Evolutionary conservation across 2,888 invertebrate genomes (phyloP), one percentile per base, ranked within the genome.

Genomic region (Caenorhabditis drosophilae): DNA sequence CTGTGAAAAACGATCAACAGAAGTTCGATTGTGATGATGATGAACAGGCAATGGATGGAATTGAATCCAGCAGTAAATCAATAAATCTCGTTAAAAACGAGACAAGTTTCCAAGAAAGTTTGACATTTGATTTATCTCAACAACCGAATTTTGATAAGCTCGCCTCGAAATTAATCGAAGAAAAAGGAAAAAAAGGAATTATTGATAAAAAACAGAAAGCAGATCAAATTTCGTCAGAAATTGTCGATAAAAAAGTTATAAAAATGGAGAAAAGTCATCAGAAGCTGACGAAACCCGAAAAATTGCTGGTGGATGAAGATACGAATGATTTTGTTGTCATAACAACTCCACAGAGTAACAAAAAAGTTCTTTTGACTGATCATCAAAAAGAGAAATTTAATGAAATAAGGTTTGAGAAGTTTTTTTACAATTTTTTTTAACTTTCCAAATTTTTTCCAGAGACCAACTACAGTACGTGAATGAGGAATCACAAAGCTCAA

Each of bases 41-140:
- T n/a, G 62, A 62, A 18, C 48, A 56, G 9, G 62, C 62, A 1
- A 52, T 56, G 56, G 62, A 62, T 45, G 62, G 62, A 1, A 25
- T 62, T 47, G n/a, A 22, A 18, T 22, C 18, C 36, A 9, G 23
- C 44, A 2, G 11, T 12, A 12, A 9, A 23, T 12, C 42, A 42
- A 4, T 7, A 2, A 40, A 34, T 11, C 12, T 6, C 11, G 7
- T 25, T 16, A 31, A 20, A 46, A 22, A 26, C 2, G 41, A 42
- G 16, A 56, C 42, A n/a, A n/a, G 15, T 36, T 36, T 36, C 16
- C 27, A 45, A 16, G 26, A 45, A 12, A 25, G 25, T 42, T 27
- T 27, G 9, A 16, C 27, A 15, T 63, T 53, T 16, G 53, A 58
- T 35, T 36, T 63, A 4, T 63, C 63, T 2, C 63, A 63, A 47